These are phyloP conservation scores for Neodiprion virginianus DNA, from an alignment of 1,140 invertebrate species.

Conservation along the genomic window DNA sequence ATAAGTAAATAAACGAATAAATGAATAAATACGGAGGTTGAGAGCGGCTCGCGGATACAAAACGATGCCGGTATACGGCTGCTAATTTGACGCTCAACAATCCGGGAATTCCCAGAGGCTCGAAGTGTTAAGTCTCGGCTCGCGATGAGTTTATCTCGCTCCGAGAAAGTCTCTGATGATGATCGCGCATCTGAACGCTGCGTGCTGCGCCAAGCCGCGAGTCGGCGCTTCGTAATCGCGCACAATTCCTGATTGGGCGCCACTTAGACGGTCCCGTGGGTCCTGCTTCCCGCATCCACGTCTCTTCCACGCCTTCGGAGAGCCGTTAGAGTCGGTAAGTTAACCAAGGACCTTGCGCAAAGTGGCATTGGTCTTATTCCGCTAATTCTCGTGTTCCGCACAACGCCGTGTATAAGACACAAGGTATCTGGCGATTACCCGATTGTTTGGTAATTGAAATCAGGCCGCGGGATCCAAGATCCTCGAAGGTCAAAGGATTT, in stretches of 20 bases:
- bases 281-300: too few species aligned
- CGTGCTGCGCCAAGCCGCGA: neutral
- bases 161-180: neutral
- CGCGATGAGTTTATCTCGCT: neutral
- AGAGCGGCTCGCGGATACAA: too few species aligned
- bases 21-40: too few species aligned
- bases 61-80: neutral
- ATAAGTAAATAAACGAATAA: too few species aligned
- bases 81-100: neutral
- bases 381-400: neutral
- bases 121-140: neutral
- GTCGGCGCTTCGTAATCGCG: neutral
- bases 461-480: neutral
- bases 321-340: too few species aligned
- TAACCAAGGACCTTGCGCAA: too few species aligned
- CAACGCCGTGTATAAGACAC: neutral
- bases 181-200: neutral
- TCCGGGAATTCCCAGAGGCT: neutral
- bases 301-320: too few species aligned
- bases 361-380: too few species aligned
- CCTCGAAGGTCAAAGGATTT: neutral
- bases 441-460: neutral
- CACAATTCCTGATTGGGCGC: too few species aligned
- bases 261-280: too few species aligned
- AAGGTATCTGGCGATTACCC: neutral